Evolutionary conservation across 2,797 vertebrate genomes (phyloP).

Genomic region (Neopelma chrysocephalum): DNA sequence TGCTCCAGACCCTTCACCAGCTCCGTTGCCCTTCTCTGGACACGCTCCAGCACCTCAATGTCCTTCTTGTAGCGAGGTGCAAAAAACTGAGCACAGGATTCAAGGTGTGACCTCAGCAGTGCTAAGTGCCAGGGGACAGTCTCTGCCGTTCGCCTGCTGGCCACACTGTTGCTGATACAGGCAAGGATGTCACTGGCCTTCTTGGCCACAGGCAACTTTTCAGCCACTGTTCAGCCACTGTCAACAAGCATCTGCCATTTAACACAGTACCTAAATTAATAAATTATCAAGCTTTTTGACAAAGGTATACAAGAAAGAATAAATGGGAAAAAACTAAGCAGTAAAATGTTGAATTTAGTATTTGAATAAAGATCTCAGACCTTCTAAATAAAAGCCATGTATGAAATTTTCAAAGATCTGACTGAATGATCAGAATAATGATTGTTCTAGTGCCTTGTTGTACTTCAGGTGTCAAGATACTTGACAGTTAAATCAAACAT

Average conservation of each 20-base stretch:
- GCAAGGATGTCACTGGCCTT: not conserved
- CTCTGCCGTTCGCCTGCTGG: not conserved
- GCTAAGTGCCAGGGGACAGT: not conserved
- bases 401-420: not conserved
- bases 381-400: not conserved
- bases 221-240: not conserved
- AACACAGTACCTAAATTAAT: not conserved
- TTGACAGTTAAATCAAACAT: not conserved
- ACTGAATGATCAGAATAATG: not conserved
- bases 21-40: not conserved
- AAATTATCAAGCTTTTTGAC: not conserved
- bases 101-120: not conserved
- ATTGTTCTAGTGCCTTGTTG: not conserved
- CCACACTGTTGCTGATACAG: not conserved
- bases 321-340: not conserved
- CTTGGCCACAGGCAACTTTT: no score
- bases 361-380: not conserved
- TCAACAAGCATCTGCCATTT: not conserved
- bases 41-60: not conserved
- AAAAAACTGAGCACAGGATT: not conserved
- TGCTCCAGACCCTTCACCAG: not conserved
- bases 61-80: not conserved
- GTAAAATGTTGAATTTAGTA: not conserved
- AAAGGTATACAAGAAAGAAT: not conserved
- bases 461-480: not conserved